These are phyloP conservation scores for Oophaga sylvatica DNA, from an alignment of 2,797 vertebrate genomes.

Conservation along the genomic window DNA sequence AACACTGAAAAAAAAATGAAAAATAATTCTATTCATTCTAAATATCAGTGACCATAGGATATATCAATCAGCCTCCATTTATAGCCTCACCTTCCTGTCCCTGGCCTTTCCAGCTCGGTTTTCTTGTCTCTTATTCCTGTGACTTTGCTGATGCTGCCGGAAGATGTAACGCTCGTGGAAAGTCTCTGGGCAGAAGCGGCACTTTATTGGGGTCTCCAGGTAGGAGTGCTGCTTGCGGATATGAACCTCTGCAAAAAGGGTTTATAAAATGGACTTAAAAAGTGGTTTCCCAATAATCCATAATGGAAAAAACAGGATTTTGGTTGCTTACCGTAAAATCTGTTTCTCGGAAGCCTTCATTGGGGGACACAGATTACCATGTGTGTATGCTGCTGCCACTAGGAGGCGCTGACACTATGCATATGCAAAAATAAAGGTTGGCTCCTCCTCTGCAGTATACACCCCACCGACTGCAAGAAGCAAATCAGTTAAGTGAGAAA, in stretches of 20 bases:
- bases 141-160: constrained; percentile 31
- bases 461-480: too few species aligned
- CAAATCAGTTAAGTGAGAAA: too few species aligned
- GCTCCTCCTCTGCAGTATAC: too few species aligned
- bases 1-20: neutral
- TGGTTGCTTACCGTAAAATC: too few species aligned
- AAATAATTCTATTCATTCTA: neutral
- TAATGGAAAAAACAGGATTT: neutral
- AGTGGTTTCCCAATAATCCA: neutral
- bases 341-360: too few species aligned
- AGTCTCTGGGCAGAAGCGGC: constrained; percentile 20
- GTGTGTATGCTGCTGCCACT: too few species aligned
- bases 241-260: constrained; percentile 15
- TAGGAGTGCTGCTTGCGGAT: constrained; percentile 37
- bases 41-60: neutral
- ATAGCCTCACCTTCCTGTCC: neutral
- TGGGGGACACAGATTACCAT: too few species aligned
- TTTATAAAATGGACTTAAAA: neutral
- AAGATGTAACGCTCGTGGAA: constrained; percentile 32
- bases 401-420: too few species aligned
- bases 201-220: constrained; percentile 18
- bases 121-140: neutral
- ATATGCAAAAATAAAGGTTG: too few species aligned
- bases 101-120: neutral
- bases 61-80: neutral